These are phyloP conservation scores for Pluvianellus socialis DNA, from an alignment of 2,113 vertebrate species.

Conservation along the genomic window DNA sequence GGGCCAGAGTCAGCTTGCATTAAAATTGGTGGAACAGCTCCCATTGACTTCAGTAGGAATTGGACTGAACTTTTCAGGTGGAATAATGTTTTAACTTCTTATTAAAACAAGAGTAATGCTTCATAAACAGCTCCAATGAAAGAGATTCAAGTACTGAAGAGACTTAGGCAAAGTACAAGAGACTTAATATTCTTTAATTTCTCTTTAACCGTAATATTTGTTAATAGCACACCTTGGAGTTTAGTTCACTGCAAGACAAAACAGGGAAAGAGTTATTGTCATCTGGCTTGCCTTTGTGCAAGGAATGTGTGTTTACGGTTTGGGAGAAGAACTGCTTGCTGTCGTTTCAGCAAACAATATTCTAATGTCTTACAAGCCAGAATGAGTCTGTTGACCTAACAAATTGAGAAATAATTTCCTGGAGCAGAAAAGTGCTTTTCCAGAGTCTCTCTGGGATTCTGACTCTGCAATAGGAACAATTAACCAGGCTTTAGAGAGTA, in stretches of 20 bases:
- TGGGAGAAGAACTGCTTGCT: neutral
- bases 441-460: neutral
- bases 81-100: conserved; percentile 4
- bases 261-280: neutral
- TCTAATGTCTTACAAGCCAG: neutral
- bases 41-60: neutral
- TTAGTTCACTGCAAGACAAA: neutral
- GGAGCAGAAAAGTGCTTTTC: conserved; percentile 8
- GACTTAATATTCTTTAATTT: neutral
- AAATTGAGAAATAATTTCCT: conserved; percentile 5
- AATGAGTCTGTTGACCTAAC: neutral
- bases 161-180: neutral
- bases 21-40: neutral
- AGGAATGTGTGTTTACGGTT: neutral
- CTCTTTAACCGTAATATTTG: neutral
- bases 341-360: neutral
- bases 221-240: neutral
- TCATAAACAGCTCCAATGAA: neutral
- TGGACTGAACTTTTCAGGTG: neutral
- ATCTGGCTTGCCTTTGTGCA: neutral
- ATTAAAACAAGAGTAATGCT: neutral
- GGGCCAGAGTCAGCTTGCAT: neutral
- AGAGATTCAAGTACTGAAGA: neutral
- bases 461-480: neutral
- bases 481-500: neutral